A percentile compares a stretch with the other conserved stretches of the same genome.
These are phyloP conservation scores for Carassius carassius DNA, from an alignment of 2,113 vertebrate species.

Conservation along the genomic window DNA sequence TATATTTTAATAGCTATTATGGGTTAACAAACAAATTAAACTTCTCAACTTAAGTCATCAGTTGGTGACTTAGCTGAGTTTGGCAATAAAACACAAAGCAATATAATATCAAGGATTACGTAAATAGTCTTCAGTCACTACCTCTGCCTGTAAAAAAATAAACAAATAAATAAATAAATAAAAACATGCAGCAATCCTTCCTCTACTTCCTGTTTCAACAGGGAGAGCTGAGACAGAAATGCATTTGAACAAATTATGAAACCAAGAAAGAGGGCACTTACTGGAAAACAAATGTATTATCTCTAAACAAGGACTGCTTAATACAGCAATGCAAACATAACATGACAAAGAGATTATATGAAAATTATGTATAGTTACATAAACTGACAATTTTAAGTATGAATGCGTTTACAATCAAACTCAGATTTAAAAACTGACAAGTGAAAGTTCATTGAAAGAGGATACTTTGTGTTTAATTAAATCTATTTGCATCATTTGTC, in stretches of 20 bases:
- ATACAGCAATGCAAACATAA: background rate
- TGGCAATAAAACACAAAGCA: background rate
- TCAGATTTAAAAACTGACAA: background rate
- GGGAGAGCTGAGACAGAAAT: background rate
- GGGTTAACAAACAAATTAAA: no score
- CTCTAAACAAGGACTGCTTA: background rate
- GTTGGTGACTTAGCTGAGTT: background rate
- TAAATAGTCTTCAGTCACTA: background rate
- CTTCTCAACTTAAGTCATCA: background rate
- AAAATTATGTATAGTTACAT: background rate
- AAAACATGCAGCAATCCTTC: background rate
- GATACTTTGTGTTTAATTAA: background rate
- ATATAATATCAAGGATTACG: background rate
- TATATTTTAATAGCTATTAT: no score
- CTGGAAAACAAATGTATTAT: background rate
- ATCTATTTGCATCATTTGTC: background rate
- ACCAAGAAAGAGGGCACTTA: background rate
- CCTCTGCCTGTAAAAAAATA: background rate
- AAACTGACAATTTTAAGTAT: background rate
- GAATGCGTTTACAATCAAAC: background rate
- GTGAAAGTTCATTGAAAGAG: background rate
- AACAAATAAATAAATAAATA: background rate
- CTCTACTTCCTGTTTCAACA: constrained; percentile 13
- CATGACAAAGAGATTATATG: background rate
- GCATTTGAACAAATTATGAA: background rate